Base-by-base conservation (phyloP, 2,888 invertebrate species). In the Nematopogon swammerdamellus region DNA sequence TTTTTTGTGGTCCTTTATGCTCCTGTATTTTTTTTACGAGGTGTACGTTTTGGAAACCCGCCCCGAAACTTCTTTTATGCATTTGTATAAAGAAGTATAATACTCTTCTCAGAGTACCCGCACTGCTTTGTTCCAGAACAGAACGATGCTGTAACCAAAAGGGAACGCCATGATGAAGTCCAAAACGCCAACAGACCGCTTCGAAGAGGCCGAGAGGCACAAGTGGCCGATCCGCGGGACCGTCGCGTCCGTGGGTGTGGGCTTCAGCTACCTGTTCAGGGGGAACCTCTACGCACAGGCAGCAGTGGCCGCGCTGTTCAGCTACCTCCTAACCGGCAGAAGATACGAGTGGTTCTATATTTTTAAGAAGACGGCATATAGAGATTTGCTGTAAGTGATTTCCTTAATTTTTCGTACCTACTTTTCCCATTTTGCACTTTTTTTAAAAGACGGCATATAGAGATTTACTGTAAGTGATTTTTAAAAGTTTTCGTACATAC, bases 271-370 rank as follows among this genome's bases (percentile, higher is more conserved):
- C 68, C 49, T 73, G 1, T 54, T 63, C 1, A 58, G 66, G 1
- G 58, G 60, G 0, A 70, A 63, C 0, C 60, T 66, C 0, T 53
- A 63, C 0, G 47, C 65, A 2, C 19, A 70, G 53, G 63, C 67
- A 1, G 50, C 62, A 2, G 54, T 76, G 5, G 67, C 63, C 0
- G 52, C 68, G 2, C n/a, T 67, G 0, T 60, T 68, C 1, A 58
- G 63, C 0, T 77, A 70, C 51, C 63, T 80, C 46, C 59, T 77
- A 63, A 75, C 75, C 0, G 77, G 80, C 0, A 65, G 75, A 50
- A 61, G 79, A 55, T 77, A 79, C 53, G 77, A 80, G 55, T 80
- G 80, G 80, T 56, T 79, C 29, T 77, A 76, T 55, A 76, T 80
- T 11, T 72, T 71, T 67, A 67, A 64, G 58, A 76, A 74, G 59